These are phyloP conservation scores for Philaenus spumarius DNA, from an alignment of 1,140 invertebrate species.

Conservation along the genomic window DNA sequence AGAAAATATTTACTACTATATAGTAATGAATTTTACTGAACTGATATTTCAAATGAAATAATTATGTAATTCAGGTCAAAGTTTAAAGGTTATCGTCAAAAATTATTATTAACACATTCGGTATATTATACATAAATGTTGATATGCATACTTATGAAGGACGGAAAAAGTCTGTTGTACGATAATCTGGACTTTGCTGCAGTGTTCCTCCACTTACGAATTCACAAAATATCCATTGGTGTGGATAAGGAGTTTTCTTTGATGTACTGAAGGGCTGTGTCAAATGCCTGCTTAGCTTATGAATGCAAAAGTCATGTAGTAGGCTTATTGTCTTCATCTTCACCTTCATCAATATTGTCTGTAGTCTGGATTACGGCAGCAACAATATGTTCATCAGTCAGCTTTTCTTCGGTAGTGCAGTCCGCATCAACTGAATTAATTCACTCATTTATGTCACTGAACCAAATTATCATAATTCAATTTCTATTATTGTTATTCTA, in stretches of 20 bases:
- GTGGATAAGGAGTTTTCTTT: background rate
- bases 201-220: constrained; percentile 1
- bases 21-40: too few species aligned
- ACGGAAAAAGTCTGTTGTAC: too few species aligned
- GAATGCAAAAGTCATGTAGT: background rate
- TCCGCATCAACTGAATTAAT: background rate
- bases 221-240: constrained; percentile 2
- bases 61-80: too few species aligned
- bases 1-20: background rate
- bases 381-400: background rate
- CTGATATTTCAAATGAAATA: too few species aligned
- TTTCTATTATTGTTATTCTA: too few species aligned
- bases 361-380: background rate
- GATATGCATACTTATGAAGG: too few species aligned
- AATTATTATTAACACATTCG: too few species aligned
- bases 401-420: background rate
- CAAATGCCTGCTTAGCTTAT: background rate
- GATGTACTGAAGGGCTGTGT: background rate
- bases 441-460: constrained; percentile 6
- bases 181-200: background rate
- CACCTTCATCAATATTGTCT: background rate
- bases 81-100: too few species aligned
- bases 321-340: background rate
- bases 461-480: too few species aligned
- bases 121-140: too few species aligned